Evolutionary conservation across 1,140 invertebrate genomes (phyloP).

Genomic region (Hormaphis cornu): DNA sequence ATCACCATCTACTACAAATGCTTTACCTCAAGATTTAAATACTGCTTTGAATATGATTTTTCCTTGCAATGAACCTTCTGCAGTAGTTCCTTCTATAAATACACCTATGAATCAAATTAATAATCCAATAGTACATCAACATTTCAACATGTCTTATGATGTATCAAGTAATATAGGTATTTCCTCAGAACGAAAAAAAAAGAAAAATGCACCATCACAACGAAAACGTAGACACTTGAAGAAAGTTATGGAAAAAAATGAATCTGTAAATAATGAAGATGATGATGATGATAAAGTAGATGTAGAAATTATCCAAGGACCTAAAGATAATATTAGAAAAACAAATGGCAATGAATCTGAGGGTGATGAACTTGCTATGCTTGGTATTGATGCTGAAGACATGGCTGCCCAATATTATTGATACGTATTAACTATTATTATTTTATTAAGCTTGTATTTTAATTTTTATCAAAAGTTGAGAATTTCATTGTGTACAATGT

Average conservation of each 20-base stretch:
- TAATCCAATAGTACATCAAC: constrained; percentile 4
- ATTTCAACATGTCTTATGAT: not conserved
- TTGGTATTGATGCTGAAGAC: constrained; percentile 59
- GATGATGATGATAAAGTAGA: constrained; percentile 17
- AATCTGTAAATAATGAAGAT: constrained; percentile 16
- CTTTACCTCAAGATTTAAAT: constrained; percentile 54
- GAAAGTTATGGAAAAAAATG: constrained; percentile 31
- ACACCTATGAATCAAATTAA: constrained; percentile 1
- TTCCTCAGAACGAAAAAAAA: constrained; percentile 16
- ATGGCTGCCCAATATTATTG: constrained; percentile 50
- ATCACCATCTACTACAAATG: constrained; percentile 34
- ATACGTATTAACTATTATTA: too few relatives aligned
- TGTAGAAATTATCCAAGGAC: not conserved
- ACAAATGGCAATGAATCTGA: constrained; percentile 44
- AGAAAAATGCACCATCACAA: constrained; percentile 38
- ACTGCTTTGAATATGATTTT: constrained; percentile 63
- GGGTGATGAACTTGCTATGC: constrained; percentile 56
- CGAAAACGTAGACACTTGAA: constrained; percentile 36
- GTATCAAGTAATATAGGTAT: not conserved
- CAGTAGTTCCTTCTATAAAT: constrained; percentile 34
- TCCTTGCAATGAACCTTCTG: constrained; percentile 40
- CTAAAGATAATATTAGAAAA: constrained; percentile 23
- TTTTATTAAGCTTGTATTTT: not conserved
- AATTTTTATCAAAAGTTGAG: not conserved
- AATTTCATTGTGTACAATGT: not conserved